Base-by-base conservation (phyloP, 1,140 invertebrate species). In the Luehdorfia chinensis region DNA sequence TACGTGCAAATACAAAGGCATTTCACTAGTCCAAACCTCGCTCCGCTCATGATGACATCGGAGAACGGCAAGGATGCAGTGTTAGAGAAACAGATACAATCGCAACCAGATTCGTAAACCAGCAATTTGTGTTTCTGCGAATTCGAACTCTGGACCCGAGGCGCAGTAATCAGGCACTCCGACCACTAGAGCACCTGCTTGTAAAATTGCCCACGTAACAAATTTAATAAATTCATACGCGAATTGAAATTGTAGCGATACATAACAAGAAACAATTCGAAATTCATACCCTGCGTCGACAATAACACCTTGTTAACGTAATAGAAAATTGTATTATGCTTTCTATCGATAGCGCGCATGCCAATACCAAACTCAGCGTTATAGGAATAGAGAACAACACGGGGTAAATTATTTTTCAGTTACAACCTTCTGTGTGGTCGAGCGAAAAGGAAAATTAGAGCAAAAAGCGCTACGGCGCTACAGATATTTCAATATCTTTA, bases 401-500 rank as follows among this genome's bases (percentile, higher is more conserved):
- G 12, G 15, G n/a, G n/a, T 30, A 7, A 28, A 43, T 1, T 4
- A 30, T 9, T 30, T 15, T 6, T 16, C 15, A 1, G 30, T 43
- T 41, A 2, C 8, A 12, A 21, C 18, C 3, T 2, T 30, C 39
- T 14, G 39, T 30, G 39, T 43, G 37, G 37, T 43, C 37, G 37
- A 28, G 25, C 9, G 14, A 2, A 9, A 13, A 41, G 37, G 15
- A 41, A 27, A 43, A 43, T 43, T 28, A 9, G 25, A 28, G 25
- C 25, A 43, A 43, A 43, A 43, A 28, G 39, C 25, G 14, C 14
- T 30, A 6, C 8, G 23, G 15, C 32, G 23, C 23, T 28, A 9
- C 39, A 43, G 28, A 28, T 43, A 43, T 43, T 43, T 43, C 39
- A 43, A 43, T 43, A 43, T 30, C 39, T 43, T 43, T 28, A 43